These are phyloP conservation scores for Calephelis virginiensis DNA, from an alignment of 1,140 invertebrate species.

Conservation along the genomic window DNA sequence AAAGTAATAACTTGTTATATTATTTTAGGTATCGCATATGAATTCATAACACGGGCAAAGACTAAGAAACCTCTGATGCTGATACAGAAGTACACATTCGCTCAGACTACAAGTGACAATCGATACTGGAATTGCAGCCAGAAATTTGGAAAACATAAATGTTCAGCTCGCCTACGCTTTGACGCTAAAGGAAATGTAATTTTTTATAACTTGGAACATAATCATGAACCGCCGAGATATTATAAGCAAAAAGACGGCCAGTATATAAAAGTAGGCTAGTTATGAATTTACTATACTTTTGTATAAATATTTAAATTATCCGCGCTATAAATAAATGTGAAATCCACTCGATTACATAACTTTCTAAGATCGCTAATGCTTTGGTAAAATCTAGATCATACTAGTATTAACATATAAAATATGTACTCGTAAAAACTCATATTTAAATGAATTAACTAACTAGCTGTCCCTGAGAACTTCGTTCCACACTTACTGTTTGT, in stretches of 20 bases:
- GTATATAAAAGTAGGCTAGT: slow-evolving; percentile 18
- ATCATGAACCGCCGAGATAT: slow-evolving; percentile 32
- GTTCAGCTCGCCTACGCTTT: slow-evolving; percentile 44
- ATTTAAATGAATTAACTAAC: too few species aligned
- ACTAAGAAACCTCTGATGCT: slow-evolving; percentile 42
- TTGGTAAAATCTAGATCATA: too few species aligned
- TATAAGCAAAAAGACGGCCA: slow-evolving; percentile 19
- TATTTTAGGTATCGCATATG: slow-evolving; percentile 36
- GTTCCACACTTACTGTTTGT: too few species aligned
- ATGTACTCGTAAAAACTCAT: too few species aligned
- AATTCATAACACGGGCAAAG: slow-evolving; percentile 37
- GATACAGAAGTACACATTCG: slow-evolving; percentile 45
- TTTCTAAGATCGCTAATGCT: too few species aligned
- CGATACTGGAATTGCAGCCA: slow-evolving; percentile 56
- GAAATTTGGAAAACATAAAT: slow-evolving; percentile 37
- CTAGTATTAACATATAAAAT: too few species aligned
- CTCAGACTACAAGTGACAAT: slow-evolving; percentile 46
- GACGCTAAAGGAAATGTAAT: slow-evolving; percentile 37
- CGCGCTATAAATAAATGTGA: too few species aligned
- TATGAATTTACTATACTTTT: neutral
- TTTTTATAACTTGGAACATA: slow-evolving; percentile 37
- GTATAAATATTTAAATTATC: too few species aligned
- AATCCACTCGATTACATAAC: too few species aligned
- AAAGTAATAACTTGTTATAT: neutral
- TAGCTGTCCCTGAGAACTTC: too few species aligned